Evolutionary conservation across 2,797 vertebrate genomes (phyloP), one percentile per base, ranked within the genome.

Genomic region (Notoglanidium macrostoma): DNA sequence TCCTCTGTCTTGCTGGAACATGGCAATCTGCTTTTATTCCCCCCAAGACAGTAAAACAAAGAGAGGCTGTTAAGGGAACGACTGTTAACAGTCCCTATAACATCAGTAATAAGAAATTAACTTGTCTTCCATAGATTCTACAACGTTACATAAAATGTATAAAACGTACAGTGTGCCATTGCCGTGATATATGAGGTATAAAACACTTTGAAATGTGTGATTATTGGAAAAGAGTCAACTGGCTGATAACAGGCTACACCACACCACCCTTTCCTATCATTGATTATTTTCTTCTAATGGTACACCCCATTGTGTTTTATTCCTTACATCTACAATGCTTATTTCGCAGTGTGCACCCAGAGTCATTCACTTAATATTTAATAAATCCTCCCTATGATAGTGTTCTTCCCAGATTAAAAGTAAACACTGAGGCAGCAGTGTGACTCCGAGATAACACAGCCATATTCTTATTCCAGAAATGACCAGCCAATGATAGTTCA

Each of bases 391-490:
- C 57, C 78, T 7, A 29, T 87, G 72, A 86, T 23, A 72, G 46
- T 49, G 72, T 32, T 86, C 80, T 49, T 84, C 35, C 72, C 40
- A 32, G 81, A 59, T 78, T 90, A 57, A 83, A 70, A 29, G 12
- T 63, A 86, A 87, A 79, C 44, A 59, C 11, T 5, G 79, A 61
- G 81, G 67, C 21, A 51, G 40, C 9, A 70, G 17, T 46, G 8
- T 14, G 63, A 49, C 44, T 67, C n/a, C 0, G 51, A 83, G 72
- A 79, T 79, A 79, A 77, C 46, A 46, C 63, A 26, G 44, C 35
- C 51, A 70, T 40, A 40, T 26, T 77, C 35, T 67, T 68, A 78
- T 87, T 83, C 46, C n/a, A 35, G 68, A 55, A 70, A 49, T 54
- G 49, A 49, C 59, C 68, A 54, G 26, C 40, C 29, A 40, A 76